Base-by-base conservation (phyloP, 2,797 vertebrate genomes). In the Thamnophis elegans region DNA sequence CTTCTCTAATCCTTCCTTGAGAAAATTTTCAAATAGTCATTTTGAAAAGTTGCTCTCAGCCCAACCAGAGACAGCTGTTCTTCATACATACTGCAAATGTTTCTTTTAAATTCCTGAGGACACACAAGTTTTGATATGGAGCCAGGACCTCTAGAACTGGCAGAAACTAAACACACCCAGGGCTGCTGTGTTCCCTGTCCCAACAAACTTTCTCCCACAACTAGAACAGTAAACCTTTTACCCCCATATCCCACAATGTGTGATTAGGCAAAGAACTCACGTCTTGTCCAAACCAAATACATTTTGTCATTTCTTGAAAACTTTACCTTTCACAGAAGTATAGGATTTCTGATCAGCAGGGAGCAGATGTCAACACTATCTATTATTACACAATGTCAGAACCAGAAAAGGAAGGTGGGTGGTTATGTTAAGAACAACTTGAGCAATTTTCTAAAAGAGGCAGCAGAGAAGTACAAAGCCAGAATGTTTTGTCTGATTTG, bases 281-380 rank as follows among this genome's bases (percentile, higher is more conserved):
- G 97, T 97, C 95, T 94, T 94, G 94, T 99, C 99, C 98, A 99
- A 99, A 97, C 96, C 98, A 99, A 99, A 99, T 98, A 99, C 98
- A 99, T 99, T 99, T 98, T 98, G 98, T 99, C 98, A 99, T 98
- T 98, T 98, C 98, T 98, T 97, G 98, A 98, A 98, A 98, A 98
- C 98, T 98, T 98, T 98, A 99, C 98, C 98, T 98, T 98, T 98
- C 97, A 96, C 98, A 98, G 98, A 98, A 98, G 98, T 99, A 98
- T 98, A 98, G 98, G 98, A 98, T 98, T 98, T 98, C 98, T 98
- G 97, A 98, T 97, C 98, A 98, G 98, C 98, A 98, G 98, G 98
- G 99, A 99, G 98, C 98, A 98, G 97, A 98, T 98, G 98, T 98
- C 98, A 99, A 99, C 98, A 99, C 98, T 98, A 97, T 98, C 98